Evolutionary conservation across 2,888 invertebrate genomes (phyloP).

Genomic region (Clostera curtula): DNA sequence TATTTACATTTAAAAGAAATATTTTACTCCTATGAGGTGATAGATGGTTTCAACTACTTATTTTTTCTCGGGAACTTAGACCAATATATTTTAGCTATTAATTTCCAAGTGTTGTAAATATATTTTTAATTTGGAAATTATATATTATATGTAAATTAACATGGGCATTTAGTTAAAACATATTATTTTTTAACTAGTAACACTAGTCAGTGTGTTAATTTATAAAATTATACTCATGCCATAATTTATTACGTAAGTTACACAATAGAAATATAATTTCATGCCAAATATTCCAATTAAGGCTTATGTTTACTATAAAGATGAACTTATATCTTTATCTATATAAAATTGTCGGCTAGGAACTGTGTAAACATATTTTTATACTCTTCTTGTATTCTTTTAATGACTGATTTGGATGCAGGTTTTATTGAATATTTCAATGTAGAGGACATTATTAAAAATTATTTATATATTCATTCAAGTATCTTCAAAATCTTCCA

Average conservation of each 20-base stretch:
- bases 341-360: conserved; percentile 10
- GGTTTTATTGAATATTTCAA: background rate
- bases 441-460: no score
- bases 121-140: no score
- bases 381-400: conserved; percentile 18
- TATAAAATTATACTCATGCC: conserved; percentile 25
- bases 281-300: conserved; percentile 32
- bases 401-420: conserved; percentile 9
- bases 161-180: no score
- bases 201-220: conserved; percentile 39
- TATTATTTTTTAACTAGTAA: conserved; percentile 36
- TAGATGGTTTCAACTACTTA: no score
- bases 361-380: conserved; percentile 25
- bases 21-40: no score
- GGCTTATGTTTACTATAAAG: conserved; percentile 18
- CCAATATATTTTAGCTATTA: no score
- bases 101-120: no score
- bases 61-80: no score
- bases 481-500: no score
- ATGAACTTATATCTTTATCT: conserved; percentile 12
- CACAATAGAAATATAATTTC: conserved; percentile 25
- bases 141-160: no score
- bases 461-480: no score
- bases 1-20: no score
- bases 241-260: conserved; percentile 13